A percentile compares a stretch with the other conserved stretches of the same genome.
phyloP scores from a whole-genome alignment of 2,797 vertebrate species.

The Podargus strigoides region DNA sequence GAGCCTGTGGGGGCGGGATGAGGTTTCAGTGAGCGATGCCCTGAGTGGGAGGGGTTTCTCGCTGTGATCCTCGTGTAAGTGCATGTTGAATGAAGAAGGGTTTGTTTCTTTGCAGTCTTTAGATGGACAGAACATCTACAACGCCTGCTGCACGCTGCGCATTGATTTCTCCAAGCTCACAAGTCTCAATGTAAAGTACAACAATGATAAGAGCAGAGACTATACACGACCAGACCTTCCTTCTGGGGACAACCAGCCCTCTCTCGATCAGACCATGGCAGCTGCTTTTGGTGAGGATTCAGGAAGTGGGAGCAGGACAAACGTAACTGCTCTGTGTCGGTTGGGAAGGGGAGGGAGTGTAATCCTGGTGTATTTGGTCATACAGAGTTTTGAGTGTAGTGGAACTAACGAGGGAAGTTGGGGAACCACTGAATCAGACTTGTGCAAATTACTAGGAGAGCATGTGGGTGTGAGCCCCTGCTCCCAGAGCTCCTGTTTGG shows the following conservation, averaged over 20 bases:
- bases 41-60: too few species aligned
- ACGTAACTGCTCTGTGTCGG: neutral
- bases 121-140: constrained; percentile 97
- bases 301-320: neutral
- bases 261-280: constrained; percentile 87
- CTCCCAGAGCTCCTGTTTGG: neutral
- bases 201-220: constrained; percentile 95
- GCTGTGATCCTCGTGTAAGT: neutral
- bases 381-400: neutral
- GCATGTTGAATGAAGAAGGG: neutral
- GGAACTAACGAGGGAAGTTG: neutral
- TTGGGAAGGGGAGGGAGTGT: neutral
- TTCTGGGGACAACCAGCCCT: constrained; percentile 85
- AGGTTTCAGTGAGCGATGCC: too few species aligned
- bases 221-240: constrained; percentile 93
- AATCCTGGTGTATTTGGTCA: neutral
- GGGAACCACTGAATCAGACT: neutral
- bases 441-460: neutral
- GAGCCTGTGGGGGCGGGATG: too few species aligned
- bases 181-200: constrained; percentile 94
- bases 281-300: constrained; percentile 86
- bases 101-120: constrained; percentile 76
- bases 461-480: neutral
- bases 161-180: constrained; percentile 96
- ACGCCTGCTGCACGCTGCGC: constrained; percentile 92